These are phyloP conservation scores for Malurus splendens DNA, from an alignment of 2,797 vertebrate species.

Conservation along the genomic window DNA sequence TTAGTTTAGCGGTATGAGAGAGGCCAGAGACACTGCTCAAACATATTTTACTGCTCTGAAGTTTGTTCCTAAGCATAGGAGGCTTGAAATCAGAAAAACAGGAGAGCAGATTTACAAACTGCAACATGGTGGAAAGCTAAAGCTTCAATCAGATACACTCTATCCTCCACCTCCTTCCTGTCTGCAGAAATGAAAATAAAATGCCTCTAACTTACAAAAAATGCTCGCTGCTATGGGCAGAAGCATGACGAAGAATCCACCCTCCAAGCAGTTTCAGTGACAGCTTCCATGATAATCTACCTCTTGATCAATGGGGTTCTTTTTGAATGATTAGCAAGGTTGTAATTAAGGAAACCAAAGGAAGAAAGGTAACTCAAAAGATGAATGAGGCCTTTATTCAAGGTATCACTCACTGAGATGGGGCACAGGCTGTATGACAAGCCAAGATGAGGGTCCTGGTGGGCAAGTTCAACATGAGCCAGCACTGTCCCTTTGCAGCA, in stretches of 20 bases:
- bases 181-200: background rate
- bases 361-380: background rate
- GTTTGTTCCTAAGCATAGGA: background rate
- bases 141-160: background rate
- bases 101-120: background rate
- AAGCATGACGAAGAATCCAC: background rate
- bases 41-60: background rate
- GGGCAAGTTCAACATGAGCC: background rate
- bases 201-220: background rate
- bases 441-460: background rate
- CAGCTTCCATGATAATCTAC: background rate
- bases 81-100: background rate
- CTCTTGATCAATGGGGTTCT: background rate
- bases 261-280: background rate
- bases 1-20: background rate
- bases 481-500: accelerated
- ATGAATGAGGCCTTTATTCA: background rate
- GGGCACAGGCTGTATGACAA: background rate
- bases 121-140: background rate
- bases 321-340: background rate
- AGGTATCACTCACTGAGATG: background rate
- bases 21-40: background rate
- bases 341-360: background rate
- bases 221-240: background rate
- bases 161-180: background rate